Evolutionary conservation across 2,888 invertebrate species (phyloP).

Genomic region (Phaonia tiefii): DNA sequence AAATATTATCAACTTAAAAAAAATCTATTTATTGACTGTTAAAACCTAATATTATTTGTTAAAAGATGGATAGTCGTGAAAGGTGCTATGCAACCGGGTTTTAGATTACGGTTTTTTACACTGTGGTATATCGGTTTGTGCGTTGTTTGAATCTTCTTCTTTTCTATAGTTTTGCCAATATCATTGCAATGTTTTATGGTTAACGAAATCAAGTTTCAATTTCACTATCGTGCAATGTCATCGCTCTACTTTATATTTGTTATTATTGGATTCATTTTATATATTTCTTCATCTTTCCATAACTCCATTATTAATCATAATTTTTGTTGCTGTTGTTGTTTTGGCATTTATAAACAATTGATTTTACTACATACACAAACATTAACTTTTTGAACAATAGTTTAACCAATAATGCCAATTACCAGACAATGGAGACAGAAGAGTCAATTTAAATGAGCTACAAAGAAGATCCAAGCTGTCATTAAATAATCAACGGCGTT

Average conservation of each 20-base stretch:
- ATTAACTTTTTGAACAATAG: neutral
- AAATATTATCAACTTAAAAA: no score
- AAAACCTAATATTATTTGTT: no score
- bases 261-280: slow-evolving; percentile 23
- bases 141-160: no score
- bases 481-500: no score
- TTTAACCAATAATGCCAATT: neutral
- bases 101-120: no score
- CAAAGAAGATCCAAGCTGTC: no score
- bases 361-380: neutral
- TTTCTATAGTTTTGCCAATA: neutral
- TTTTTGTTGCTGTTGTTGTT: neutral
- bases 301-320: neutral
- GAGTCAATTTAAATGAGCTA: no score
- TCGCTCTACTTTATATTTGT: slow-evolving; percentile 42
- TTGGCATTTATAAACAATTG: slow-evolving; percentile 1
- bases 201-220: slow-evolving; percentile 33
- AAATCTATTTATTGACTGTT: no score
- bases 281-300: neutral
- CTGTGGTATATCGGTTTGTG: no score
- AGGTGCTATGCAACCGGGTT: no score
- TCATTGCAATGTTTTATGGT: slow-evolving; percentile 29
- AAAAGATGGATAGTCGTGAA: no score
- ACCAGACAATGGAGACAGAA: no score
- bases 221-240: slow-evolving; percentile 46